Conservation (phyloP, 2,888 invertebrate genomes). For the Pherbina coryleti region DNA sequence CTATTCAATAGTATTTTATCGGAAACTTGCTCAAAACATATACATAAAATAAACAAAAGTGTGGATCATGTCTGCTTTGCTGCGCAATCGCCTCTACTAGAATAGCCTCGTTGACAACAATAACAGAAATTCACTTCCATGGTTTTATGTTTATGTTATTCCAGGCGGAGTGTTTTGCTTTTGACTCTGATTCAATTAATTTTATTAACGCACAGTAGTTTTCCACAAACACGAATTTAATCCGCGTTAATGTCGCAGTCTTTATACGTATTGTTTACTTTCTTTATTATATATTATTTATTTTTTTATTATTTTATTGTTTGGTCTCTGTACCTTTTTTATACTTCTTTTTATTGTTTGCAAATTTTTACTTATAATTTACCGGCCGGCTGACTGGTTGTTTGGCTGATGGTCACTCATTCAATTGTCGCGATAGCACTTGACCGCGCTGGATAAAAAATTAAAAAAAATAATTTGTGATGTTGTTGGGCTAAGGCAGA, state of each 20-base stretch:
- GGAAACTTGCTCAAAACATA: no score
- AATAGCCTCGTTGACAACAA: no score
- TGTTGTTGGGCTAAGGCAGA: background rate
- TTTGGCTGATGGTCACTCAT: background rate
- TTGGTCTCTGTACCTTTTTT: background rate
- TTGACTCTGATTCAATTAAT: slow-evolving; percentile 40
- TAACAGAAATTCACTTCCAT: no score
- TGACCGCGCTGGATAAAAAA: slow-evolving; percentile 7
- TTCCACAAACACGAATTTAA: slow-evolving; percentile 37
- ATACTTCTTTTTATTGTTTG: background rate
- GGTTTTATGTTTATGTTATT: no score
- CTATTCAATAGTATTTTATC: no score
- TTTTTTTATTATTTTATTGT: slow-evolving; percentile 7
- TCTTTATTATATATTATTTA: background rate
- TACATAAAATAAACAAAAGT: no score
- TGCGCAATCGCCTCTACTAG: no score
- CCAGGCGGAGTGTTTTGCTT: no score
- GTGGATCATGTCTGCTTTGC: no score
- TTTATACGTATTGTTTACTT: background rate
- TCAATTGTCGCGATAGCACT: slow-evolving; percentile 17
- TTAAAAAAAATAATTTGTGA: background rate
- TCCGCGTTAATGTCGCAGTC: slow-evolving; percentile 4
- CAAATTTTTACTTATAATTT: slow-evolving; percentile 22
- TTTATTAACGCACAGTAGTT: slow-evolving; percentile 45
- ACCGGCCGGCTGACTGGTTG: background rate